Percentiles rank a stretch among this genome's conserved stretches.
Conservation (phyloP, 2,113 vertebrate genomes). For the Anhinga rufa region DNA sequence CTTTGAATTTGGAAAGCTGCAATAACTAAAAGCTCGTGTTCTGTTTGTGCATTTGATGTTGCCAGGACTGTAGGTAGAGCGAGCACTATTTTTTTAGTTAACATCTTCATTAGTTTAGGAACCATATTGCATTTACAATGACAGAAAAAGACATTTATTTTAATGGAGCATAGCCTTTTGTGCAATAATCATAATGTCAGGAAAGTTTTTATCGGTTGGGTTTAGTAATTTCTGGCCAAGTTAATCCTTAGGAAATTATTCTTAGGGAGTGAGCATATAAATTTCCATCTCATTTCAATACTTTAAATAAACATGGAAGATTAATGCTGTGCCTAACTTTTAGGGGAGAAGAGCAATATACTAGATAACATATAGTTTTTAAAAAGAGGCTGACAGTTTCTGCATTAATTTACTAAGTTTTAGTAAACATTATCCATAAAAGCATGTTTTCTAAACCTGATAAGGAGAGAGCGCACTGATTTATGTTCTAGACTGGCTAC, state of each 20-base stretch:
- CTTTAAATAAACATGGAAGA: constrained; percentile 50
- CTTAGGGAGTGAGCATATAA: constrained; percentile 43
- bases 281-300: constrained; percentile 64
- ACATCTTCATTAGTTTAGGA: constrained; percentile 36
- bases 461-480: not conserved
- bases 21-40: not conserved
- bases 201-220: constrained; percentile 19
- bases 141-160: constrained; percentile 15
- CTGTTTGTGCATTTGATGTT: not conserved
- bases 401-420: constrained; percentile 36
- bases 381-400: constrained; percentile 16
- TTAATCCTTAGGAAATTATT: constrained; percentile 64
- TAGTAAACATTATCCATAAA: constrained; percentile 41
- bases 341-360: constrained; percentile 5
- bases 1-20: not conserved
- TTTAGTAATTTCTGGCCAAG: constrained; percentile 38
- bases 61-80: not conserved
- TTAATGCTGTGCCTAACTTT: not conserved
- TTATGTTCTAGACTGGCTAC: not conserved
- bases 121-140: not conserved
- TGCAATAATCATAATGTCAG: constrained; percentile 1
- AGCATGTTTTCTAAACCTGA: constrained; percentile 17
- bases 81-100: constrained; percentile 25
- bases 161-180: constrained; percentile 31
- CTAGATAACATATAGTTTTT: not conserved